Evolutionary conservation across 1,140 invertebrate genomes (phyloP).

Genomic region (Papilio helenus): DNA sequence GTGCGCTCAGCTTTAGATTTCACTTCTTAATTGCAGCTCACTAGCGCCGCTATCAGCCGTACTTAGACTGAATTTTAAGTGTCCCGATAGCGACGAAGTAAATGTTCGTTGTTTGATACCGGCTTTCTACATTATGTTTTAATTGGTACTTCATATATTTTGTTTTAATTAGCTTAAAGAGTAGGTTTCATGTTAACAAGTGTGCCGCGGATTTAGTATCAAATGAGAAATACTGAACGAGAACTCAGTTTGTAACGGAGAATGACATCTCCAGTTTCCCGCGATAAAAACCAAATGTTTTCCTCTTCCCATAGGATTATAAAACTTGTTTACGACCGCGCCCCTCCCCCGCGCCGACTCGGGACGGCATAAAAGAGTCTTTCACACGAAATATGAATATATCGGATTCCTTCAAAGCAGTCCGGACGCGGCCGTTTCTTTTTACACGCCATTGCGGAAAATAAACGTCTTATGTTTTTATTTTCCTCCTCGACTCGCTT

Average conservation of each 20-base stretch:
- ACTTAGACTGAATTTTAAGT: slow-evolving; percentile 27
- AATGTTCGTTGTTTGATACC: background rate
- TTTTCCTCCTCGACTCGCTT: slow-evolving; percentile 42
- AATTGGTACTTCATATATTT: background rate
- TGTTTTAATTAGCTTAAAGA: background rate
- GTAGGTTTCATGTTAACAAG: no score
- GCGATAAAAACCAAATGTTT: slow-evolving; percentile 50
- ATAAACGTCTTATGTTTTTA: slow-evolving; percentile 47
- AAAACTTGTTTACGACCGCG: slow-evolving; percentile 54
- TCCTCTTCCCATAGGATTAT: slow-evolving; percentile 49
- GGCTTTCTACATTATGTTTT: no score
- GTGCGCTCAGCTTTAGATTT: slow-evolving; percentile 15
- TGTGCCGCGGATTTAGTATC: no score
- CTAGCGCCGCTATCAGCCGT: slow-evolving; percentile 3
- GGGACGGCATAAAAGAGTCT: slow-evolving; percentile 43
- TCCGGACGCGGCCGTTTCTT: slow-evolving; percentile 39
- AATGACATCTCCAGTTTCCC: slow-evolving; percentile 8
- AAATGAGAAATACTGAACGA: background rate
- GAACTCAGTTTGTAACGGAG: background rate
- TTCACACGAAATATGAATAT: slow-evolving; percentile 51
- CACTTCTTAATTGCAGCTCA: slow-evolving; percentile 18
- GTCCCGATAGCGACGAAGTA: background rate
- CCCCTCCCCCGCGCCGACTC: background rate
- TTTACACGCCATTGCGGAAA: slow-evolving; percentile 50
- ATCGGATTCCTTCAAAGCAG: slow-evolving; percentile 52